These are phyloP conservation scores for Cichlasoma orientale DNA, from an alignment of 2,797 vertebrate genomes.

Conservation along the genomic window DNA sequence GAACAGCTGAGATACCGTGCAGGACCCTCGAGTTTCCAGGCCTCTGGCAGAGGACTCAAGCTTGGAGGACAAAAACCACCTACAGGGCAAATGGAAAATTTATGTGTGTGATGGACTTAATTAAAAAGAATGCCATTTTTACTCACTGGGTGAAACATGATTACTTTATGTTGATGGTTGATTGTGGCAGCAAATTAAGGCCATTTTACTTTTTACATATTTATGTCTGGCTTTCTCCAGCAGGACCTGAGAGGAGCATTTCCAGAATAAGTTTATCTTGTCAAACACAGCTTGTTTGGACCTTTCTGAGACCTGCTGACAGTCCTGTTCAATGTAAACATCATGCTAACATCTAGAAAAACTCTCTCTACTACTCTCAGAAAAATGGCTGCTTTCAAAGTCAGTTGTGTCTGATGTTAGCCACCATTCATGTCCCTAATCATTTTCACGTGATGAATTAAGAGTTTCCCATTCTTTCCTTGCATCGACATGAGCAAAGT, in stretches of 20 bases:
- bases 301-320: conserved; percentile 43
- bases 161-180: not conserved
- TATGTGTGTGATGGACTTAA: no score
- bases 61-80: no score
- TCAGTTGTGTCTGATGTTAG: conserved; percentile 67
- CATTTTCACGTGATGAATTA: conserved; percentile 70
- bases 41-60: no score
- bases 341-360: conserved; percentile 55
- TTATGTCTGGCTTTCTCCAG: conserved; percentile 13
- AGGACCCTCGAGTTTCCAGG: no score
- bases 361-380: conserved; percentile 58
- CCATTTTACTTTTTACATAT: not conserved
- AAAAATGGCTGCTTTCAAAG: conserved; percentile 58
- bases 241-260: not conserved
- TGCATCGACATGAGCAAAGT: conserved; percentile 71
- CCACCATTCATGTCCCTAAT: conserved; percentile 57
- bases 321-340: conserved; percentile 64
- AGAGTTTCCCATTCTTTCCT: conserved; percentile 59
- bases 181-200: not conserved
- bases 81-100: no score
- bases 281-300: conserved; percentile 36
- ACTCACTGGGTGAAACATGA: not conserved
- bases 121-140: no score
- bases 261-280: conserved; percentile 28
- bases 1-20: no score